These are phyloP conservation scores for Apotomis turbidana DNA, from an alignment of 2,888 invertebrate genomes.

Conservation along the genomic window DNA sequence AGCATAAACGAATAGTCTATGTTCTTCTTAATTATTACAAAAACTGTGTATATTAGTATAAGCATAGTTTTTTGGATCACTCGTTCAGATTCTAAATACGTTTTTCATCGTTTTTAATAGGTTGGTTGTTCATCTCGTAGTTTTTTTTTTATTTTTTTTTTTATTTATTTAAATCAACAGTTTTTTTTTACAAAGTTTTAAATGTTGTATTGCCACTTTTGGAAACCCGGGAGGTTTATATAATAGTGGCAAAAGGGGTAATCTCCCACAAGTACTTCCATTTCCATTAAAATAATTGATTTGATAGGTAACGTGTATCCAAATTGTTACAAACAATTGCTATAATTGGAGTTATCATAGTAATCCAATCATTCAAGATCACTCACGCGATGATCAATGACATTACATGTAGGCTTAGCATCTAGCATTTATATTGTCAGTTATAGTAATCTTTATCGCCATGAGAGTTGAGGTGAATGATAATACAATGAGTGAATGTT, in stretches of 20 bases:
- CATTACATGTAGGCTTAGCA: background rate
- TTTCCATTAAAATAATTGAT: background rate
- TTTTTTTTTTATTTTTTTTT: too few species aligned
- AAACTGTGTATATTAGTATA: background rate
- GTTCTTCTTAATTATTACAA: background rate
- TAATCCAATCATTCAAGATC: background rate
- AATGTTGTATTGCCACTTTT: too few species aligned
- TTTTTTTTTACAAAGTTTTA: too few species aligned
- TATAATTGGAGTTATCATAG: background rate
- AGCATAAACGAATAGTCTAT: too few species aligned
- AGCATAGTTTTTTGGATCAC: background rate
- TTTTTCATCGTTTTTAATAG: background rate
- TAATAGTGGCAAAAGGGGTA: too few species aligned
- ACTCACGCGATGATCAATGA: slow-evolving; percentile 1
- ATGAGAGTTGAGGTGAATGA: too few species aligned
- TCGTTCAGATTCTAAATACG: background rate
- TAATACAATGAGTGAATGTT: too few species aligned
- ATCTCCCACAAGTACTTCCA: background rate
- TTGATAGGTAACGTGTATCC: background rate
- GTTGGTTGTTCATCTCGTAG: background rate
- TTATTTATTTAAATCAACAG: too few species aligned
- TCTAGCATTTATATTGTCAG: too few species aligned
- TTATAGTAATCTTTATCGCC: too few species aligned
- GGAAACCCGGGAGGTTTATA: too few species aligned
- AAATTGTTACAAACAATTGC: background rate